phyloP scores from a whole-genome alignment of 2,797 vertebrate species.

The Cossypha dichroa region DNA sequence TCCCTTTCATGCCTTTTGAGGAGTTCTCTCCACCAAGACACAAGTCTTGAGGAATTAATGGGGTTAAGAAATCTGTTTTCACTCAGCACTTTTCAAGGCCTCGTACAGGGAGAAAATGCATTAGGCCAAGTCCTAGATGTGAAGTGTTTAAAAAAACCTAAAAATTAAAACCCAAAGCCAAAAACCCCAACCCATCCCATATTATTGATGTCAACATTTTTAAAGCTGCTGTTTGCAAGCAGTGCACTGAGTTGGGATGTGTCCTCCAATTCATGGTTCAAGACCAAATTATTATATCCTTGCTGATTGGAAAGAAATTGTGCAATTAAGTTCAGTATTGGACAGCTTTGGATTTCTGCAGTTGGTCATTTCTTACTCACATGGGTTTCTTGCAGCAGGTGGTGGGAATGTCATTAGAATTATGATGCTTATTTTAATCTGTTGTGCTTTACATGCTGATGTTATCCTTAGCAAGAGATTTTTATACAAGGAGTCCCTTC shows the following conservation, averaged over 20 bases:
- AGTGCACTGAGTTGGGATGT: background rate
- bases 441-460: background rate
- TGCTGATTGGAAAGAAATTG: background rate
- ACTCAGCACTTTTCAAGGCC: background rate
- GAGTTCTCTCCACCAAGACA: background rate
- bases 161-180: background rate
- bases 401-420: background rate
- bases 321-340: background rate
- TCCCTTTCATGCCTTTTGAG: background rate
- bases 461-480: background rate
- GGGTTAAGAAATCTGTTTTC: background rate
- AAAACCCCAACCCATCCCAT: background rate
- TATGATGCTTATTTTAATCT: background rate
- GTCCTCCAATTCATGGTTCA: background rate
- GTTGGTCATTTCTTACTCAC: background rate
- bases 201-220: background rate
- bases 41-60: background rate
- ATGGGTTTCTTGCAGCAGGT: background rate
- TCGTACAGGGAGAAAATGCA: background rate
- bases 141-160: background rate
- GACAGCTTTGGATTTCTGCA: background rate
- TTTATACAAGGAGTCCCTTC: background rate
- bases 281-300: background rate
- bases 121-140: background rate
- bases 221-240: background rate